Evolutionary conservation across 2,888 invertebrate genomes (phyloP).

Genomic region (Tineola bisselliella): DNA sequence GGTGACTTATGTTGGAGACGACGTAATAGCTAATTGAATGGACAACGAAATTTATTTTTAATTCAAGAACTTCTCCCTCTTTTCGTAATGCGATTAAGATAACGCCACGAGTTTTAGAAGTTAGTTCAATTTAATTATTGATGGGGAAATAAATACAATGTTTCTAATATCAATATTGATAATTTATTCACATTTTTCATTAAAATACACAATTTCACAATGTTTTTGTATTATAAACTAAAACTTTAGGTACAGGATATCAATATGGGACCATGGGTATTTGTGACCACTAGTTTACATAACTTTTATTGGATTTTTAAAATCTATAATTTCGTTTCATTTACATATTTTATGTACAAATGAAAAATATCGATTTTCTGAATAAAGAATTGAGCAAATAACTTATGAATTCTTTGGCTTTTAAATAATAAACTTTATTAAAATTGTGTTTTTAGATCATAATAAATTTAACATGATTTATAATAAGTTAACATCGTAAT

Average conservation of each 20-base stretch:
- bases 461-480: neutral
- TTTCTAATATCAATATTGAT: constrained; percentile 63
- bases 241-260: constrained; percentile 63
- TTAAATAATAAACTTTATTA: neutral
- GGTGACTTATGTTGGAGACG: constrained; percentile 53
- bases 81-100: neutral
- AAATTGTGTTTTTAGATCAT: neutral
- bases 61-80: constrained; percentile 23
- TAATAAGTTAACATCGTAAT: too few species aligned
- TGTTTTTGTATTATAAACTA: constrained; percentile 62
- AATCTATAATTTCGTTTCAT: constrained; percentile 45
- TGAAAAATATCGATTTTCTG: constrained; percentile 31
- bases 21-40: constrained; percentile 53
- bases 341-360: constrained; percentile 56
- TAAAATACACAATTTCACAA: constrained; percentile 69
- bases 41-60: constrained; percentile 51
- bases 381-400: constrained; percentile 21
- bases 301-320: constrained; percentile 32
- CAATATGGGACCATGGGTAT: constrained; percentile 53
- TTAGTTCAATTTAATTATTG: neutral
- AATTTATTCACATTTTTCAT: constrained; percentile 69
- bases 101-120: neutral
- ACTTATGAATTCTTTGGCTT: neutral
- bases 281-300: constrained; percentile 55
- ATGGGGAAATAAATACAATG: constrained; percentile 25